phyloP scores from a whole-genome alignment of 2,113 vertebrate genomes.

The Paracanthobrama guichenoti region DNA sequence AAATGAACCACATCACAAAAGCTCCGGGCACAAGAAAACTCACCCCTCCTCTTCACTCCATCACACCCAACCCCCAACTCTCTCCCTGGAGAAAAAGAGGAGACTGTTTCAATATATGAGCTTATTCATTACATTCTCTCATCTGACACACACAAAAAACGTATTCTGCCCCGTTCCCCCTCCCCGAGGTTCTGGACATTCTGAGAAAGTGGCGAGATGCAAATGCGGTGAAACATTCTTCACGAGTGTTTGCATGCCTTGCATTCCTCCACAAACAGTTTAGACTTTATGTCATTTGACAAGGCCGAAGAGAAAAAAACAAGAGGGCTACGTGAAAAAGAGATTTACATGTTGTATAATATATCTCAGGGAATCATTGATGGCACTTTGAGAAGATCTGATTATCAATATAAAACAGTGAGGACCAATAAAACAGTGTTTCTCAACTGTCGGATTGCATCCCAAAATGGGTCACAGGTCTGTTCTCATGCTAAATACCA shows the following conservation, averaged over 20 bases:
- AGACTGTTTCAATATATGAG: constrained; percentile 50
- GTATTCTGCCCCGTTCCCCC: constrained; percentile 39
- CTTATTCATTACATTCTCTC: constrained; percentile 54
- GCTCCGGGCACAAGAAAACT: constrained; percentile 36
- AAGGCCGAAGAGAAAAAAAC: constrained; percentile 62
- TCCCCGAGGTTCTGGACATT: constrained; percentile 65
- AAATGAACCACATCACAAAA: constrained; percentile 56
- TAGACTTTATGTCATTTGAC: constrained; percentile 75
- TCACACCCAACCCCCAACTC: constrained; percentile 32
- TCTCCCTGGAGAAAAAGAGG: constrained; percentile 24
- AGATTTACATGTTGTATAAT: background rate
- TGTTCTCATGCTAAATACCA: background rate
- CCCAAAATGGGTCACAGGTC: constrained; percentile 8
- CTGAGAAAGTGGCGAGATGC: constrained; percentile 67
- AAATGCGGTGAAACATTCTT: constrained; percentile 61
- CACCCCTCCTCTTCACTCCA: constrained; percentile 21
- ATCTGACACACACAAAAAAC: constrained; percentile 46
- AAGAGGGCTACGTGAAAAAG: background rate
- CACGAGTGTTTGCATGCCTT: constrained; percentile 65
- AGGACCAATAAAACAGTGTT: background rate
- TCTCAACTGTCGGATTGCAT: background rate
- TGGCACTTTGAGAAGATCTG: background rate
- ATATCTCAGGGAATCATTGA: background rate
- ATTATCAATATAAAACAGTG: background rate
- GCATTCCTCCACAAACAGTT: constrained; percentile 75